phyloP scores from a whole-genome alignment of 2,797 vertebrate species.

The Sphaeramia orbicularis region DNA sequence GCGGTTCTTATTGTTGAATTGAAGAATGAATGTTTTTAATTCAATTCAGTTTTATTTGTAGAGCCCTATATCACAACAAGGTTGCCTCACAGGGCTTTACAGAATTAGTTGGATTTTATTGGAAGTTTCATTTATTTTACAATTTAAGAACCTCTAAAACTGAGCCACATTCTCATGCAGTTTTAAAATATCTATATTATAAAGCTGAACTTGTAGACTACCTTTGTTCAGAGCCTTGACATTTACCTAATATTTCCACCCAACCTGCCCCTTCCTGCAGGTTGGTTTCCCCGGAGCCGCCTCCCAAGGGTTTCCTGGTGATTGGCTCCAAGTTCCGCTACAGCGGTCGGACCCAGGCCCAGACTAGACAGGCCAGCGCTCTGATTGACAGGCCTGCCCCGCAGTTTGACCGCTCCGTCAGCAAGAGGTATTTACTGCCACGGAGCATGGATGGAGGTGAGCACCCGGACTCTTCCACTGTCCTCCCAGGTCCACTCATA shows the following conservation, averaged over 20 bases:
- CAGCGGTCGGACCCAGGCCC: constrained; percentile 96
- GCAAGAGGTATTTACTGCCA: constrained; percentile 97
- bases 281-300: constrained; percentile 97
- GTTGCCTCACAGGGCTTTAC: too few species aligned
- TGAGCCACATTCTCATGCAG: neutral
- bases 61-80: too few species aligned
- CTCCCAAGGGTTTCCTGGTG: constrained; percentile 97
- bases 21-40: too few species aligned
- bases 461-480: constrained; percentile 8
- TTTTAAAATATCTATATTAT: neutral
- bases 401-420: constrained; percentile 96
- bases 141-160: neutral
- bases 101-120: too few species aligned
- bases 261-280: constrained; percentile 73
- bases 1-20: too few species aligned
- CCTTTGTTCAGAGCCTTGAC: neutral
- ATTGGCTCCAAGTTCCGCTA: constrained; percentile 99
- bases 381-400: constrained; percentile 97
- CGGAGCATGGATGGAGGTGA: constrained; percentile 97
- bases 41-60: too few species aligned
- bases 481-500: neutral
- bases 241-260: neutral
- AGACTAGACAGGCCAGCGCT: constrained; percentile 96
- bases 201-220: neutral
- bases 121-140: too few species aligned